These are phyloP conservation scores for Eupithecia centaureata DNA, from an alignment of 2,888 invertebrate genomes.

Conservation along the genomic window DNA sequence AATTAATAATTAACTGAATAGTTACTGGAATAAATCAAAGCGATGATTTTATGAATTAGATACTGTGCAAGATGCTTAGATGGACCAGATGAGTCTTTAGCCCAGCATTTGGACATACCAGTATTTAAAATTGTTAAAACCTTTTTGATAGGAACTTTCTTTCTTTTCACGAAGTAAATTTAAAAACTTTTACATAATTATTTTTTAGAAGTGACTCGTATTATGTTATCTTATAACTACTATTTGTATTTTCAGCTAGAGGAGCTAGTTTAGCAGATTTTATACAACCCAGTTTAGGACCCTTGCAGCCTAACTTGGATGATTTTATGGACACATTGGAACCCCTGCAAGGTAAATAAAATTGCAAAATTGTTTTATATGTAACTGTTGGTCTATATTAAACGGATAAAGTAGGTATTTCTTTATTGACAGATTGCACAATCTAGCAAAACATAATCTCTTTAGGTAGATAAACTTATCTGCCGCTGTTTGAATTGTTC, in stretches of 20 bases:
- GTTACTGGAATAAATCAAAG: too few species aligned
- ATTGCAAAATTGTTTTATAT: too few species aligned
- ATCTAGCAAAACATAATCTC: conserved; percentile 1
- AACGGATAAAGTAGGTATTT: background rate
- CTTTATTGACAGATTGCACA: background rate
- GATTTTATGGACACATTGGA: conserved; percentile 97
- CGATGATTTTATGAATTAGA: background rate
- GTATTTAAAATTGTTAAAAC: background rate
- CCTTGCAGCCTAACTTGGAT: conserved; percentile 97
- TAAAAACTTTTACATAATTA: too few species aligned
- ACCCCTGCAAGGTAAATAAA: conserved; percentile 88
- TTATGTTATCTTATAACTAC: conserved; percentile 6
- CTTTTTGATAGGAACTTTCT: background rate
- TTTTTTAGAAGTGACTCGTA: background rate
- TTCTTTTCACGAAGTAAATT: too few species aligned
- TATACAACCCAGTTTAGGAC: conserved; percentile 98
- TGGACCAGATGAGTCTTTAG: background rate
- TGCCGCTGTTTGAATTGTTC: background rate
- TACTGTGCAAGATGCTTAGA: background rate
- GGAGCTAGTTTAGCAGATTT: conserved; percentile 96
- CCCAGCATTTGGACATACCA: background rate
- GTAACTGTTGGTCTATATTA: background rate
- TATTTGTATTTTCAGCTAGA: conserved; percentile 86
- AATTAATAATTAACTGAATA: too few species aligned
- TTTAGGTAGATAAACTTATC: background rate